Evolutionary conservation across 2,888 invertebrate genomes (phyloP).

Genomic region (Lysandra coridon): DNA sequence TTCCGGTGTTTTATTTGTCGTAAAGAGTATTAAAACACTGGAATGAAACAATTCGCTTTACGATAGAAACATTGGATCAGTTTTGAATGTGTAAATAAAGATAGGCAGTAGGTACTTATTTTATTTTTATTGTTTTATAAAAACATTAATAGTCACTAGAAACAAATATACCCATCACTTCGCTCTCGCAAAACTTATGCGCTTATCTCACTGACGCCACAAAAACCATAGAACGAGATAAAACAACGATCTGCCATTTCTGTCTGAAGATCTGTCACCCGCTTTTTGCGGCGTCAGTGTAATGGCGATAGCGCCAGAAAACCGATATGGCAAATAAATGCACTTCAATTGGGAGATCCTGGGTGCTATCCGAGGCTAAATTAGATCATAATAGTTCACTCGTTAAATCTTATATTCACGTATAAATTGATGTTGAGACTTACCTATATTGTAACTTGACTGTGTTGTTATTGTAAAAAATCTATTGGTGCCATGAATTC

Average conservation of each 20-base stretch:
- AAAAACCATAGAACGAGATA: too few species aligned
- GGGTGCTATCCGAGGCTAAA: not conserved
- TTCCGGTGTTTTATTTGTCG: too few species aligned
- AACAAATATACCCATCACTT: conserved; percentile 48
- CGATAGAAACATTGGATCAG: not conserved
- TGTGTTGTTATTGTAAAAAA: not conserved
- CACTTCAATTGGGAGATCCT: not conserved
- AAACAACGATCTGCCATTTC: too few species aligned
- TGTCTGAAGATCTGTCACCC: too few species aligned
- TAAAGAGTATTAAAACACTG: too few species aligned
- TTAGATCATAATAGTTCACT: not conserved
- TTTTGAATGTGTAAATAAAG: conserved; percentile 43
- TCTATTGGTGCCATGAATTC: conserved; percentile 17
- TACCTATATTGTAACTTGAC: not conserved
- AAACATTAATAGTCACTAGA: conserved; percentile 61
- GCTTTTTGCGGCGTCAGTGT: too few species aligned
- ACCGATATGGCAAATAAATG: not conserved
- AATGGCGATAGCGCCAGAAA: not conserved
- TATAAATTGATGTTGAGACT: not conserved
- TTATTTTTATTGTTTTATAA: conserved; percentile 59
- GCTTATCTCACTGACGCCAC: too few species aligned
- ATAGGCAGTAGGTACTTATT: conserved; percentile 55
- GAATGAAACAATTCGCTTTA: too few species aligned
- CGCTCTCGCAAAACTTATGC: not conserved
- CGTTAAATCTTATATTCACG: not conserved